Conservation (phyloP, 2,797 vertebrate genomes). For the Pipistrellus kuhlii region DNA sequence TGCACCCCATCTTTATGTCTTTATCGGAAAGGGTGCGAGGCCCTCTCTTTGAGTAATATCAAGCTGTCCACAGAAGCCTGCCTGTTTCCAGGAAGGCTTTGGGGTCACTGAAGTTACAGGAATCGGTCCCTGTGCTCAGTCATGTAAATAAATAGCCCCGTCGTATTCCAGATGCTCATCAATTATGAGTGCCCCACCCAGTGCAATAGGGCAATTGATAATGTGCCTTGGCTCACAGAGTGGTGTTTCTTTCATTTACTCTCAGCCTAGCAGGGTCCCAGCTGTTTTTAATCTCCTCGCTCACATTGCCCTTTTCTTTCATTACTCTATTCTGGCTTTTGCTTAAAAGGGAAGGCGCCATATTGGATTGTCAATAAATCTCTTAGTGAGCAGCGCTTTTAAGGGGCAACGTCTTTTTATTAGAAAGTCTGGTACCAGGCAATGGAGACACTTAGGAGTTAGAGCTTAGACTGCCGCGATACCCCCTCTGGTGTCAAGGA, state of each 20-base stretch:
- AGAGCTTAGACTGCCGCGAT: constrained; percentile 17
- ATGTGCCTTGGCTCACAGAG: not conserved
- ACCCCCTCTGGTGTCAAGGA: constrained; percentile 8
- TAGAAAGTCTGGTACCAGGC: constrained; percentile 11
- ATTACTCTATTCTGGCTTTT: constrained; percentile 53
- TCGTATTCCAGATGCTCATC: constrained; percentile 47
- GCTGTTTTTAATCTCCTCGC: not conserved
- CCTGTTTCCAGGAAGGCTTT: constrained; percentile 52
- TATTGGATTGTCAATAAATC: constrained; percentile 62
- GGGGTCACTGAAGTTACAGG: constrained; percentile 63
- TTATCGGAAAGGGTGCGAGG: not conserved
- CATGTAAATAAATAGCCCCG: constrained; percentile 50
- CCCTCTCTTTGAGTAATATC: not conserved
- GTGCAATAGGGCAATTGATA: not conserved
- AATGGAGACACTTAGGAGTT: not conserved
- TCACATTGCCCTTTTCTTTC: constrained; percentile 22
- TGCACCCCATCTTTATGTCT: not conserved
- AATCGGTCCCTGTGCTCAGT: constrained; percentile 7
- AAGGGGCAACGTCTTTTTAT: constrained; percentile 51
- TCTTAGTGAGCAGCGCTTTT: not conserved
- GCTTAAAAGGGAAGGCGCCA: constrained; percentile 18
- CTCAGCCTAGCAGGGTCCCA: not conserved
- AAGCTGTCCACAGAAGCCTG: not conserved
- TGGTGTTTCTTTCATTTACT: not conserved
- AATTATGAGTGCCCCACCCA: not conserved